These are phyloP conservation scores for Amphipyra berbera DNA, from an alignment of 2,888 invertebrate species.

Conservation along the genomic window DNA sequence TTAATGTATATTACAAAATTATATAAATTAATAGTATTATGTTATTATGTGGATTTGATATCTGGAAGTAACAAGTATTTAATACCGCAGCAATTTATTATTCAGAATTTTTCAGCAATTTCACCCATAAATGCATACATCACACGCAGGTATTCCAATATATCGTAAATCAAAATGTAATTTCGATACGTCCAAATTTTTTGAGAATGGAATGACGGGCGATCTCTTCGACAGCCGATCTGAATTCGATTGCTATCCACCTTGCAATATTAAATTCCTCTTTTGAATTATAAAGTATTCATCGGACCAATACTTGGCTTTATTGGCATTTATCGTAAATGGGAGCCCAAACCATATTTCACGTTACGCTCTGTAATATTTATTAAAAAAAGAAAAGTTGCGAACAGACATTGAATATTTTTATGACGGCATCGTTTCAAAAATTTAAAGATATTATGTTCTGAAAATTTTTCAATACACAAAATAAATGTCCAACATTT, in stretches of 20 bases:
- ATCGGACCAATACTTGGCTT: conserved; percentile 9
- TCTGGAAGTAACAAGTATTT: background rate
- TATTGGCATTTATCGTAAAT: conserved; percentile 14
- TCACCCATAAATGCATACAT: conserved; percentile 40
- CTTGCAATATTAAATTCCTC: conserved; percentile 64
- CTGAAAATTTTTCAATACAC: too few relatives aligned
- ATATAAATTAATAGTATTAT: too few relatives aligned
- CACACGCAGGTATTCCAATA: conserved; percentile 37
- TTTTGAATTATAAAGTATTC: conserved; percentile 27
- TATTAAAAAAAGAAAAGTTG: background rate
- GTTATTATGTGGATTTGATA: background rate
- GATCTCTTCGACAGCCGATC: conserved; percentile 62
- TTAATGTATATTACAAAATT: too few relatives aligned
- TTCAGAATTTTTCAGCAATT: conserved; percentile 28
- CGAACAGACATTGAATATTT: background rate
- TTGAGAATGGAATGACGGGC: conserved; percentile 56
- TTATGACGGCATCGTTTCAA: too few relatives aligned
- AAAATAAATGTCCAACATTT: too few relatives aligned
- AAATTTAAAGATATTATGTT: too few relatives aligned
- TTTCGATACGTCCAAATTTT: conserved; percentile 56
- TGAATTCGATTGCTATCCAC: conserved; percentile 58
- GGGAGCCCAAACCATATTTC: background rate
- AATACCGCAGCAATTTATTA: conserved; percentile 5
- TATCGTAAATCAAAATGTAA: conserved; percentile 55
- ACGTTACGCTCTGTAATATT: background rate